Base-by-base conservation (phyloP, 2,113 vertebrate species). In the Anser brachyrhynchus region DNA sequence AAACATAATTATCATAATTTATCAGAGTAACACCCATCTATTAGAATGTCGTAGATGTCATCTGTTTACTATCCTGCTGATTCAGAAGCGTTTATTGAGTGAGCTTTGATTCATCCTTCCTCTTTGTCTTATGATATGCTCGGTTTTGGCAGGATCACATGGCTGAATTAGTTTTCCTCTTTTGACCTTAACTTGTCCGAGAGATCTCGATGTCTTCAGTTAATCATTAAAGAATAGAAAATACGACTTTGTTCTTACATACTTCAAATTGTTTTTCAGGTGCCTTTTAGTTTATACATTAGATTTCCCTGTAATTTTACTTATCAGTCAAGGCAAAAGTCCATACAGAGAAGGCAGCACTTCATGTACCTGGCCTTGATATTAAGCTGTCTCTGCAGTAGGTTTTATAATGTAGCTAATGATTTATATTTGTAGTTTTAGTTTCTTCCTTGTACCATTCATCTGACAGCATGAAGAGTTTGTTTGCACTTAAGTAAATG, bases 171-270 rank as follows among this genome's bases (percentile, higher is more conserved):
- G 19, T 82, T 92, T 61, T 88, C 23, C 26, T 70, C 51, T 51
- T 85, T 72, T 82, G 81, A 76, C 72, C 82, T 90, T 85, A 43
- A 70, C 59, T 79, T 86, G 16, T 61, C 64, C 2, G 1, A 64
- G 61, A 79, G 18, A 74, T 77, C 76, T 58, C 29, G 13, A 28
- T 88, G 37, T 75, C 58, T 89, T 67, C 79, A 44, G 87, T 80
- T 96, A 91, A 92, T 95, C 51, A 88, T 95, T 94, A 87, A 77
- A 52, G 37, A 93, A 93, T 72, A 74, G 71, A 72, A 90, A 92
- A 91, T 71, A 62, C 6, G 69, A 16, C 52, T 74, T 71, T 58
- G 19, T 17, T 25, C 70, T 62, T 64, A 61, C 17, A 14, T 78
- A 14, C 46, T 46, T 92, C 35, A 88, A 54, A 23, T 55, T 73